Base-by-base conservation (phyloP, 2,888 invertebrate genomes). In the Elegia similella region DNA sequence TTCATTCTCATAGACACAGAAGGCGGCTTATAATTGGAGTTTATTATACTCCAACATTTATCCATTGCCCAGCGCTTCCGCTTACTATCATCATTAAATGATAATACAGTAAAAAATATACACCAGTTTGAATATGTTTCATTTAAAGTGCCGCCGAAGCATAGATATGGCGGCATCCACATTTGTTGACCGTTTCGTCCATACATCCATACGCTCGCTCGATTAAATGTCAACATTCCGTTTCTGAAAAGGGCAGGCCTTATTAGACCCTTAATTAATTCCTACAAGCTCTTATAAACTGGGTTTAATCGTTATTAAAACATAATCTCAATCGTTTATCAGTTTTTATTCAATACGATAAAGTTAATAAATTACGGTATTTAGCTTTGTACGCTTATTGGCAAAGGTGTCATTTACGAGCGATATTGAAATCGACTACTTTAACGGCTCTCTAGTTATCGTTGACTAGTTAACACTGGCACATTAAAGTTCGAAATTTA, bases 191-290 rank as follows among this genome's bases (percentile, higher is more conserved):
- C 73, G 66, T 78, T 81, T 73, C 73, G 75, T 78, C 74, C 68
- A 67, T 72, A 61, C 59, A 62, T 72, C n/a, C n/a, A 70, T 70
- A 75, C 70, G 68, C 52, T 55, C 65, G 55, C 55, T 69, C 64
- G 56, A 57, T 82, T 84, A 87, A 87, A 88, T 84, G 88, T 81
- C 87, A 86, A 78, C 86, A 78, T 80, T 76, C 80, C 81, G 64
- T 68, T 68, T 66, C 66, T 64, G 63, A 67, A 84, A 85, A 86
- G 81, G 84, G 80, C 84, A 82, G 65, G 68, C 64, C 75, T 75
- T 78, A 78, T 79, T 78, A 77, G 76, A 73, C 73, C 73, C 65
- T 69, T 69, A 70, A 72, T 70, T 72, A 59, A 63, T 61, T 60
- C 58, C 53, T 60, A 56, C 55, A 50, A 52, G 64, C 66, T 68